A percentile compares a stretch with the other conserved stretches of the same genome.
Conservation (phyloP, 1,140 invertebrate genomes). For the Drosophila tani region DNA sequence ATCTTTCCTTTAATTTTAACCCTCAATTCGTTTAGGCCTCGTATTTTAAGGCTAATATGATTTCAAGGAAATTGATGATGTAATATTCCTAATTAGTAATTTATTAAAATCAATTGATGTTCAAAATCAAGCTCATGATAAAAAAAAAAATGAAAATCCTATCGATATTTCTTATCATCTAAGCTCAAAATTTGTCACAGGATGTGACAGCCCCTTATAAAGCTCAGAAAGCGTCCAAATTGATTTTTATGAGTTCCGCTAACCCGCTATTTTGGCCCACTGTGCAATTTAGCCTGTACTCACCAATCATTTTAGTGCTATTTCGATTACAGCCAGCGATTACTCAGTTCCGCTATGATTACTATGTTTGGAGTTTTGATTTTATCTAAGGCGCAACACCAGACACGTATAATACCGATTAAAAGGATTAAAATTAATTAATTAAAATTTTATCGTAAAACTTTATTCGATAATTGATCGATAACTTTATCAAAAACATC, state of each 20-base stretch:
- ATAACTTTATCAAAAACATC: too few species aligned
- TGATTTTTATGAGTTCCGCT: background rate
- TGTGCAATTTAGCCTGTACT: background rate
- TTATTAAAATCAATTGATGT: background rate
- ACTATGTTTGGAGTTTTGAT: constrained; percentile 17
- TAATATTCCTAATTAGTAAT: background rate
- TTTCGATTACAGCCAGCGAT: constrained; percentile 10
- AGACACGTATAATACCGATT: too few species aligned
- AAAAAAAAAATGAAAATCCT: background rate
- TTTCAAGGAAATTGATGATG: background rate
- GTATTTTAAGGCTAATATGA: background rate
- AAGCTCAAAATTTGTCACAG: background rate
- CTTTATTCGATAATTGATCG: too few species aligned
- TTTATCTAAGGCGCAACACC: constrained; percentile 8
- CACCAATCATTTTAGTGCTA: background rate
- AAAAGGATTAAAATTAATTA: too few species aligned
- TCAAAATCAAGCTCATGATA: too few species aligned
- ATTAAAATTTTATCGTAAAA: too few species aligned
- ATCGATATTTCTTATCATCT: too few species aligned
- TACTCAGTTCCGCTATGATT: constrained; percentile 14
- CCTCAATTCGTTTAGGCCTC: too few species aligned
- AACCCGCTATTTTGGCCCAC: constrained; percentile 5
- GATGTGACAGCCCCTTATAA: background rate
- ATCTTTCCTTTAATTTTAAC: background rate
- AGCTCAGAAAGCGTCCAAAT: background rate